These are phyloP conservation scores for Anoncus sp. DNA, from an alignment of 2,888 invertebrate species.

Conservation along the genomic window DNA sequence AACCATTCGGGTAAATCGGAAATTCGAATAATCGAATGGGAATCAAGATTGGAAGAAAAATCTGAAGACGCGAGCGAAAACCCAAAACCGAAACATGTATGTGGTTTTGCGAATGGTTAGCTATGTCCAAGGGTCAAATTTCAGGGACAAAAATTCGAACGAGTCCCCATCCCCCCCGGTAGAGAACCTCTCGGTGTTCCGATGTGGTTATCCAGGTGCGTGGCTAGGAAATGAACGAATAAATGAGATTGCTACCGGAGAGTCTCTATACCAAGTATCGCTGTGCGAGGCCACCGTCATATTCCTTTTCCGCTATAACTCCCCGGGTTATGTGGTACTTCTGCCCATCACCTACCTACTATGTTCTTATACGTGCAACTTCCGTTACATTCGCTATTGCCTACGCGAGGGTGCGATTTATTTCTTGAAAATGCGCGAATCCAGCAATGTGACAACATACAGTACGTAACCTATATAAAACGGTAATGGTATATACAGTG, in stretches of 20 bases:
- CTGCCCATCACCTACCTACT: constrained; percentile 17
- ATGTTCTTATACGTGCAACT: constrained; percentile 42
- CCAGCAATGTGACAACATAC: neutral
- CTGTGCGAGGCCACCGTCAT: constrained; percentile 15
- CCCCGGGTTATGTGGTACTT: constrained; percentile 38
- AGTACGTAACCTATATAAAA: constrained; percentile 20
- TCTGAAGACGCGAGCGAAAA: neutral
- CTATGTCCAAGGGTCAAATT: constrained; percentile 31
- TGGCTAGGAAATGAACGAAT: constrained; percentile 31
- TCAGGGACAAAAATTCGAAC: constrained; percentile 29
- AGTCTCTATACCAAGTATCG: constrained; percentile 22
- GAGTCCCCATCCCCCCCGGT: constrained; percentile 20
- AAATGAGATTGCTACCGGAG: constrained; percentile 54
- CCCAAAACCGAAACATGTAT: too few relatives aligned
- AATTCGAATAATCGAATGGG: constrained; percentile 25
- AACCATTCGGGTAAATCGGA: neutral
- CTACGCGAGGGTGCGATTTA: constrained; percentile 44
- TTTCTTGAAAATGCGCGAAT: constrained; percentile 24
- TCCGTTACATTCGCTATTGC: constrained; percentile 24
- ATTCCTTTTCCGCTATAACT: constrained; percentile 40
- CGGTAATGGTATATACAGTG: constrained; percentile 3
- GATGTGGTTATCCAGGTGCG: constrained; percentile 60
- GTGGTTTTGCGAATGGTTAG: constrained; percentile 29
- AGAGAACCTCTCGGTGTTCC: constrained; percentile 17
- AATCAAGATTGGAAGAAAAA: constrained; percentile 23